Percentiles rank a stretch among this genome's conserved stretches.
Conservation (phyloP, 2,888 invertebrate species). For the Eristalis arbustorum region DNA sequence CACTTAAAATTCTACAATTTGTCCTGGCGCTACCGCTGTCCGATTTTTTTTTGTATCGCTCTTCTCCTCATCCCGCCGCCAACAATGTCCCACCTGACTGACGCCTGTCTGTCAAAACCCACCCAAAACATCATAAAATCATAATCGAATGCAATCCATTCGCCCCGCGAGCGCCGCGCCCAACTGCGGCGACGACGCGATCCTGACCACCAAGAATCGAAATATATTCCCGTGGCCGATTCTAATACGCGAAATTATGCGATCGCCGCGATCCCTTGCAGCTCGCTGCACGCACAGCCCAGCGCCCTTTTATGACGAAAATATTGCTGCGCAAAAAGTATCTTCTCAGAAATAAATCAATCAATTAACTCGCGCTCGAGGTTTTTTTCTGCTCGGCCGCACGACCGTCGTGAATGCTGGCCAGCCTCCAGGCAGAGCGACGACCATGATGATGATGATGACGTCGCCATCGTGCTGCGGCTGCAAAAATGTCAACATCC, state of each 20-base stretch:
- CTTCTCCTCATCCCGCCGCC: conserved; percentile 3
- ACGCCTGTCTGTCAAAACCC: conserved; percentile 67
- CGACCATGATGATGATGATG: conserved; percentile 46
- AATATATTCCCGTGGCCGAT: conserved; percentile 62
- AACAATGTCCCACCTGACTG: conserved; percentile 34
- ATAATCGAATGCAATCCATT: conserved; percentile 49
- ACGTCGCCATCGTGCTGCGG: conserved; percentile 38
- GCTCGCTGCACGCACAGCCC: not conserved
- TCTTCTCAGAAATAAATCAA: conserved; percentile 79
- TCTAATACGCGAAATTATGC: conserved; percentile 66
- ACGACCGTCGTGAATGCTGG: conserved; percentile 53
- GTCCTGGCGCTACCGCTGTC: conserved; percentile 34
- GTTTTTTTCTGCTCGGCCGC: conserved; percentile 41
- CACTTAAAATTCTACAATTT: conserved; percentile 36
- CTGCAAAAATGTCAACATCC: conserved; percentile 60
- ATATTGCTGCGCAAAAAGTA: conserved; percentile 59
- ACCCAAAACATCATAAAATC: conserved; percentile 68
- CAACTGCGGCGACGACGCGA: not conserved
- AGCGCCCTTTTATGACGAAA: conserved; percentile 35
- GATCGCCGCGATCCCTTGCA: conserved; percentile 15
- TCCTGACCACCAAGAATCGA: conserved; percentile 64
- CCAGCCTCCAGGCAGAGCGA: not conserved
- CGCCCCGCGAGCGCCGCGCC: not conserved
- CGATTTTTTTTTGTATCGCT: not conserved
- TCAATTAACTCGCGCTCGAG: conserved; percentile 78